phyloP scores from a whole-genome alignment of 2,113 vertebrate species.

The Rhagologus leucostigma region DNA sequence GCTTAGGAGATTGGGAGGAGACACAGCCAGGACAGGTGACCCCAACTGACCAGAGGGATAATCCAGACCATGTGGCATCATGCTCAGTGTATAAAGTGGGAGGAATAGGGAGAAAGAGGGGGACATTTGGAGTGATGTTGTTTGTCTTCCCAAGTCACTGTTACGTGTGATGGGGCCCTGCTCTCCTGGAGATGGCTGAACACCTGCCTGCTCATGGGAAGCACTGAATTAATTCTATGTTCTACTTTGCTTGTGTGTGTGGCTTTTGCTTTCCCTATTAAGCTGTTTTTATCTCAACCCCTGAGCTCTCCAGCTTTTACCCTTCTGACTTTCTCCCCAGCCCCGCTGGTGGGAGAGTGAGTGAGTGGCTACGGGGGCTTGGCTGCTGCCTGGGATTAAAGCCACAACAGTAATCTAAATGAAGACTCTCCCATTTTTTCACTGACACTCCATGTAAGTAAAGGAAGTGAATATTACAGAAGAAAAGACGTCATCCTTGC shows the following conservation, averaged over 20 bases:
- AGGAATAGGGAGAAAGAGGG: neutral
- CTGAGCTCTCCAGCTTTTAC: neutral
- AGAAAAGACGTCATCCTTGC: constrained; percentile 61
- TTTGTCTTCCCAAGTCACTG: neutral
- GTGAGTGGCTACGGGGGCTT: accelerated
- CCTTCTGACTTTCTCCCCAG: neutral
- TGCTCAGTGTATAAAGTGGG: neutral
- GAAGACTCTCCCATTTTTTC: constrained; percentile 42
- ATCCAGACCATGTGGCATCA: accelerated
- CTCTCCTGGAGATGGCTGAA: neutral
- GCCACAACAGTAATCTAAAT: constrained; percentile 3
- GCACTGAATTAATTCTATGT: neutral
- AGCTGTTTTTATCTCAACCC: neutral
- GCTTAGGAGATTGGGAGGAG: neutral
- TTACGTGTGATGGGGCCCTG: neutral
- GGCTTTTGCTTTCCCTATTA: neutral
- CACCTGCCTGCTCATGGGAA: neutral
- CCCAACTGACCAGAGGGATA: neutral
- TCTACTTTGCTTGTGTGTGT: neutral
- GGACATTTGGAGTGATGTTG: neutral
- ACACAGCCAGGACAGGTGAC: neutral
- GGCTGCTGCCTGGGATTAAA: neutral
- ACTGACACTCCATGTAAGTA: constrained; percentile 6
- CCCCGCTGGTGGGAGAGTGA: neutral
- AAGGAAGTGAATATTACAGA: constrained; percentile 32